Evolutionary conservation across 2,888 invertebrate genomes (phyloP), one percentile per base, ranked within the genome.

Genomic region (Drosophila limbata): DNA sequence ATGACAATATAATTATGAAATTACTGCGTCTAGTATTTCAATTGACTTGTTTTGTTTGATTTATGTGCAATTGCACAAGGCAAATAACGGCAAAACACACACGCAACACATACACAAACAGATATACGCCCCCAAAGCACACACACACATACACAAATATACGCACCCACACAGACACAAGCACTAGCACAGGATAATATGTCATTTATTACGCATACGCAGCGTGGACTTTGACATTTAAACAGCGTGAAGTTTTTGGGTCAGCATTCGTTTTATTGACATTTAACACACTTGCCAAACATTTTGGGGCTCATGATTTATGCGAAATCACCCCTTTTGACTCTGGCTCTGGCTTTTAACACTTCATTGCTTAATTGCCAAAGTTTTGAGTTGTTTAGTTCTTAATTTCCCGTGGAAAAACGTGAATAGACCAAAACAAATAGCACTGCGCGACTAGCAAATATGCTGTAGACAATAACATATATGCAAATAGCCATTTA

Each of bases 41-140:
- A 84, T 84, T 87, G 84, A 84, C 71, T 87, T 84, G 78, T 69
- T 85, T 77, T 84, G 76, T 80, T 84, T 84, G 84, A 84, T 84
- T 84, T 84, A 84, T 84, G 78, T 80, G 87, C 84, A 86, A 84
- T 81, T 83, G 81, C 75, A 84, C 81, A 83, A 71, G 79, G 71
- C 78, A 78, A 74, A 74, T 72, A 81, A 62, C 50, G 48, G 48
- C 44, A 55, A 55, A 48, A 37, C 37, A 47, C 37, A 28, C 10
- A 15, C 44, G 31, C 37, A 10, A 15, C 19, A 19, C 19, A 19
- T 2, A 50, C 28, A 21, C 37, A 48, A 39, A 33, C 37, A n/a
- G n/a, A 28, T 33, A 39, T 19, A 52, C 55, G 35, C 39, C 31
- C 17, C 53, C 42, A 19, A 19, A 42, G 17, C 42, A 37, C 47